These are phyloP conservation scores for Ganaspis sp. DNA, from an alignment of 1,140 invertebrate genomes.

Conservation along the genomic window DNA sequence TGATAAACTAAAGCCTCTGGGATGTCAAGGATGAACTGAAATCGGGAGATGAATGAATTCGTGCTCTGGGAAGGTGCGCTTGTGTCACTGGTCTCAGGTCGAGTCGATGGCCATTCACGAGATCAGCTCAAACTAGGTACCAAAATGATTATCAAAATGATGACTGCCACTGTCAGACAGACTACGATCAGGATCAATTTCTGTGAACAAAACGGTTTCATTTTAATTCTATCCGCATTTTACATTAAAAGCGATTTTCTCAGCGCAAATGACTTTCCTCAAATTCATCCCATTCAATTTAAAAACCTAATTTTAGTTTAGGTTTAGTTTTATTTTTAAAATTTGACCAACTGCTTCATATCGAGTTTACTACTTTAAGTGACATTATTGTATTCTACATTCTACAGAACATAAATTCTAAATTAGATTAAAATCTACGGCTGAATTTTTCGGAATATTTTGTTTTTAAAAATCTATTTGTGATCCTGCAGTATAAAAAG, in stretches of 20 bases:
- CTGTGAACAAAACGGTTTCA: slow-evolving; percentile 83
- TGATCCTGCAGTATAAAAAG: neutral
- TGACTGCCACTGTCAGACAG: slow-evolving; percentile 84
- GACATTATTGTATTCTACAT: too few relatives aligned
- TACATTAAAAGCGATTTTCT: neutral
- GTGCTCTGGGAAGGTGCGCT: neutral
- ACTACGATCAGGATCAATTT: slow-evolving; percentile 90
- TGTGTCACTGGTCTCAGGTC: slow-evolving; percentile 3
- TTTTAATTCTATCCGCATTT: neutral
- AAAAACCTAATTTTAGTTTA: neutral
- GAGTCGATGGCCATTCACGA: slow-evolving; percentile 34
- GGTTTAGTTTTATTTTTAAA: too few relatives aligned
- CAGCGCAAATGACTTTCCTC: neutral
- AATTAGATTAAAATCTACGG: too few relatives aligned
- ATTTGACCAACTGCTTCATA: too few relatives aligned
- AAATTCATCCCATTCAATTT: neutral
- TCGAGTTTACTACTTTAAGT: too few relatives aligned
- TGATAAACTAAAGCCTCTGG: neutral
- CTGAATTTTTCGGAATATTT: too few relatives aligned
- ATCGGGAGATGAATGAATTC: slow-evolving; percentile 20
- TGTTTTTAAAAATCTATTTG: neutral
- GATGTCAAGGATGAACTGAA: neutral
- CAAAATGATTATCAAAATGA: slow-evolving; percentile 86
- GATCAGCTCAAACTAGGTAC: slow-evolving; percentile 70
- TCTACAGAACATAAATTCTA: too few relatives aligned